A percentile compares a stretch with the other conserved stretches of the same genome.
phyloP scores from a whole-genome alignment of 2,888 invertebrate genomes.

The Rotaria sp. region DNA sequence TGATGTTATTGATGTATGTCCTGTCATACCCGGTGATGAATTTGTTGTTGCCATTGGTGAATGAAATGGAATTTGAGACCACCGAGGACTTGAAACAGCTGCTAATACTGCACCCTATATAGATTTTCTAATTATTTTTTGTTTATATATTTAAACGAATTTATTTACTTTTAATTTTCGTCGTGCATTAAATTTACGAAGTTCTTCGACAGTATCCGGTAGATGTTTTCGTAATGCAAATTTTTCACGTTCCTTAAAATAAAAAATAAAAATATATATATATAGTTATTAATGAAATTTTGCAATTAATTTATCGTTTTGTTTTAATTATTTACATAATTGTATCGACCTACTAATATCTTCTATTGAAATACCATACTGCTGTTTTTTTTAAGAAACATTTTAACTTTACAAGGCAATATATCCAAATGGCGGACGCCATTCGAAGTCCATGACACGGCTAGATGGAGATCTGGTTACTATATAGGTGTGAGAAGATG shows the following conservation, averaged over 20 bases:
- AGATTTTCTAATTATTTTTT: background rate
- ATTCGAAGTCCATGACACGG: too few relatives aligned
- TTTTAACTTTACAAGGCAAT: too few relatives aligned
- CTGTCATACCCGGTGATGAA: background rate
- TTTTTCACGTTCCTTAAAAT: constrained; percentile 73
- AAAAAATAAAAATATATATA: too few relatives aligned
- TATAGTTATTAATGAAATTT: too few relatives aligned
- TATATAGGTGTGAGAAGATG: too few relatives aligned
- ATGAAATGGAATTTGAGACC: constrained; percentile 29
- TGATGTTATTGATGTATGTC: background rate
- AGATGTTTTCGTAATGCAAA: constrained; percentile 78
- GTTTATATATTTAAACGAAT: background rate
- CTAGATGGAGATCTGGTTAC: too few relatives aligned
- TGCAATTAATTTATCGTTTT: too few relatives aligned
- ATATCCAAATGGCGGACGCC: too few relatives aligned
- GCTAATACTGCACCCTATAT: constrained; percentile 60
- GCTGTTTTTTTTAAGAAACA: too few relatives aligned
- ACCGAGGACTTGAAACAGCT: constrained; percentile 67
- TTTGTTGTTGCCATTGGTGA: background rate
- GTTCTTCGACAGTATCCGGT: constrained; percentile 83
- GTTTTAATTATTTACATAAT: too few relatives aligned
- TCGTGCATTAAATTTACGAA: constrained; percentile 90
- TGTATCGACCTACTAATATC: too few relatives aligned
- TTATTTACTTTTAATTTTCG: constrained; percentile 63
- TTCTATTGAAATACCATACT: too few relatives aligned